Evolutionary conservation across 2,113 vertebrate genomes (phyloP).

Genomic region (Clarias macrocephalus): DNA sequence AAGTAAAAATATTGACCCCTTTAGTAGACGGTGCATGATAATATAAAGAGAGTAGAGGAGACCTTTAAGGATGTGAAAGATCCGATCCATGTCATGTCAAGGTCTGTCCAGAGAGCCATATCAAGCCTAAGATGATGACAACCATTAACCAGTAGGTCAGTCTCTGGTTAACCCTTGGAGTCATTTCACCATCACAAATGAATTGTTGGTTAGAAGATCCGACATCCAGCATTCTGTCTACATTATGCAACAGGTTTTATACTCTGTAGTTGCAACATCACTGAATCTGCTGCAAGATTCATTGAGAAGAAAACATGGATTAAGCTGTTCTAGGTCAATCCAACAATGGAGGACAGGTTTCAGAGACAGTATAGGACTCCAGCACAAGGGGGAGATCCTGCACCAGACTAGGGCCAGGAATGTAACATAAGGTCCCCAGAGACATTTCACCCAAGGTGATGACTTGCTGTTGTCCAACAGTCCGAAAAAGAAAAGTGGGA

Average conservation of each 20-base stretch:
- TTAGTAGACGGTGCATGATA: background rate
- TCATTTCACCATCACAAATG: background rate
- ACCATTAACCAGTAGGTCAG: background rate
- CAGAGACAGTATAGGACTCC: background rate
- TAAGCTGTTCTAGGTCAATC: background rate
- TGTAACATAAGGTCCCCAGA: background rate
- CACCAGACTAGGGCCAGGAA: background rate
- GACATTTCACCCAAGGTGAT: background rate
- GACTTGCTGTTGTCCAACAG: background rate
- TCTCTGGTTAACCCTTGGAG: background rate
- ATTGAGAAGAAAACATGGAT: background rate
- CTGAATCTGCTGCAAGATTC: background rate
- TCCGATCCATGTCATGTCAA: background rate
- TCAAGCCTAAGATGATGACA: background rate
- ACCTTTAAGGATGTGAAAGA: background rate
- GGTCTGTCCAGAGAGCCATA: background rate
- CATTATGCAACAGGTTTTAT: background rate
- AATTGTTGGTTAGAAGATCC: background rate
- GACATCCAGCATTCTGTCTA: background rate
- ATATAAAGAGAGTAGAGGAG: background rate
- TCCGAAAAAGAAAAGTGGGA: background rate
- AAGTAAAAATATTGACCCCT: background rate
- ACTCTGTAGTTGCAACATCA: background rate
- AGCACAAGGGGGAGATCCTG: background rate
- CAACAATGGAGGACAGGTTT: background rate